Base-by-base conservation (phyloP, 2,797 vertebrate genomes). In the Lophotriccus pileatus region DNA sequence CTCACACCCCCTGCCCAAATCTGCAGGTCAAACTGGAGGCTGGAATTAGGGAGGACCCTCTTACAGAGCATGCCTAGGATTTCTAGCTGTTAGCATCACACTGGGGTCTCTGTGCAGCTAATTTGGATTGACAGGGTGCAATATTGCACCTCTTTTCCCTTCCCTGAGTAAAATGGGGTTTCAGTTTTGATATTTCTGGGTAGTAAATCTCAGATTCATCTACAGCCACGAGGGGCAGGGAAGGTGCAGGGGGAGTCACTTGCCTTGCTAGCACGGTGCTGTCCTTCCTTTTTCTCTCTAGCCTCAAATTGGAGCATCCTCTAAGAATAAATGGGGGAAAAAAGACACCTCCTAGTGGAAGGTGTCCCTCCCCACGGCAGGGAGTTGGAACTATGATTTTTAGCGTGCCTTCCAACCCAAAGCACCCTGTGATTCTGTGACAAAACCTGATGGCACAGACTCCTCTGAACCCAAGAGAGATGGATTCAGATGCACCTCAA, bases 181-280 rank as follows among this genome's bases (percentile, higher is more conserved):
- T 75, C 39, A 11, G 14, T 43, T 89, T 87, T 79, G 44, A 32
- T 76, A 0, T n/a, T 78, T 52, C 63, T 90, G 34, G 63, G 63
- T n/a, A 5, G 7, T 18, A 78, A 87, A 94, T 64, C 87, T 82
- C 80, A 83, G 69, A 14, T 13, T 90, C 8, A 7, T 22, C n/a
- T 6, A 20, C 44, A 76, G 64, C 41, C 39, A 27, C 0, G 0
- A 47, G 34, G 34, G 59, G 12, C 0, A 2, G 25, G 34, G 18
- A 44, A 15, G 9, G 25, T 6, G 37, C 17, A 2, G 15, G 1
- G 17, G 1, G 17, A 23, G 19, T 43, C 4, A 3, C 30, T n/a
- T 12, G 23, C 15, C 46, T 53, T 16, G 28, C 75, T 15, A 59
- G 17, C 44, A 21, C 2, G 1, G 8, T 19, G 32, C 53, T 41